Evolutionary conservation across 53 echinoderm and acorn worm genomes (phyloP).

Genomic region (Stichopus horrens): DNA sequence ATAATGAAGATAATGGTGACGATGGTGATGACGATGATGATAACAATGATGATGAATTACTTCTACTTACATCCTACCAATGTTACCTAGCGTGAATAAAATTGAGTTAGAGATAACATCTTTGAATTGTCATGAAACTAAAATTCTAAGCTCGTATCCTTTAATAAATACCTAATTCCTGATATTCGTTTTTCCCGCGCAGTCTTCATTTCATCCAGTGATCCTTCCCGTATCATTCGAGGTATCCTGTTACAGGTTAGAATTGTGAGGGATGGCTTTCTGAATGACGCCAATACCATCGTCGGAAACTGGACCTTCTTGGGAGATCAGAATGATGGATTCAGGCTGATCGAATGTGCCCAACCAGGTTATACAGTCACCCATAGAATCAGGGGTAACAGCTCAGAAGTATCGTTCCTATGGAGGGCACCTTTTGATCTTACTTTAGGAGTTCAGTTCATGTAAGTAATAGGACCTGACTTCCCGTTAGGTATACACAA

Average conservation of each 20-base stretch:
- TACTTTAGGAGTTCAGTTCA: not conserved
- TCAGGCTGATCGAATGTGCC: not conserved
- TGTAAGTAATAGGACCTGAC: not conserved
- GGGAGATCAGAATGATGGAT: not conserved
- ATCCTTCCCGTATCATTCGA: not conserved
- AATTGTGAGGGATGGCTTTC: not conserved
- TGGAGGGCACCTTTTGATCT: constrained; percentile 18
- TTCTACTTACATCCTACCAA: too few species aligned
- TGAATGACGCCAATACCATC: not conserved
- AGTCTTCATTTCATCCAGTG: not conserved
- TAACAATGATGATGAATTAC: too few species aligned
- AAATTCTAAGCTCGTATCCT: too few species aligned
- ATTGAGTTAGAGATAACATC: too few species aligned
- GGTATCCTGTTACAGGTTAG: constrained; percentile 13
- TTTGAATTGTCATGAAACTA: too few species aligned
- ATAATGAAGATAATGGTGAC: too few species aligned
- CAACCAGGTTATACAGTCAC: constrained; percentile 6
- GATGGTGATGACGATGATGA: too few species aligned
- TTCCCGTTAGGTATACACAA: too few species aligned
- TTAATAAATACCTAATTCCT: not conserved
- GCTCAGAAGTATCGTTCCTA: not conserved
- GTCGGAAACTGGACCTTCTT: constrained; percentile 18
- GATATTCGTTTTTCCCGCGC: not conserved
- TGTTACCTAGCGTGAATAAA: too few species aligned
- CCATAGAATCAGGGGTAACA: not conserved